These are phyloP conservation scores for Alloscopus bannaensis DNA, from an alignment of 2,888 invertebrate species.

Conservation along the genomic window DNA sequence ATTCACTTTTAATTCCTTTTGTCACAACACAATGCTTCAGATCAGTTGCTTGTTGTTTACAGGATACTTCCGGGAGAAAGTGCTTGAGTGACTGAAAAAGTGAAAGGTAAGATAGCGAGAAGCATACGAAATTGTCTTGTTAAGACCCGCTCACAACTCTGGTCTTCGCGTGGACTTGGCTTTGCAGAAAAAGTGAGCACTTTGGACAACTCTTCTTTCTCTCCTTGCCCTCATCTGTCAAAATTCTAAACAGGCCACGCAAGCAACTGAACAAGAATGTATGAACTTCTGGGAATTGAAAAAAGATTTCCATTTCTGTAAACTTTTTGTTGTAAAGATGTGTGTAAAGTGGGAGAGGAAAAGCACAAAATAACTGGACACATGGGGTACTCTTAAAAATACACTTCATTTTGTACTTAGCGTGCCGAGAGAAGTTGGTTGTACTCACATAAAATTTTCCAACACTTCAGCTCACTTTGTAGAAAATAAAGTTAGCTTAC, in stretches of 20 bases:
- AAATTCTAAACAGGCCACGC: conserved; percentile 26
- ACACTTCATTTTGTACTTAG: background rate
- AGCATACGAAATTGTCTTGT: conserved; percentile 26
- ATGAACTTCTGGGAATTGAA: background rate
- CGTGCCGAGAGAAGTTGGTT: background rate
- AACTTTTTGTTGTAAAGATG: conserved; percentile 6
- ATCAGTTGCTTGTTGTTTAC: background rate
- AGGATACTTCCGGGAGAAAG: background rate
- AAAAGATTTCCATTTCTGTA: background rate
- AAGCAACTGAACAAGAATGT: conserved; percentile 7
- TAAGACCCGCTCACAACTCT: background rate
- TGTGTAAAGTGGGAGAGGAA: conserved; percentile 21
- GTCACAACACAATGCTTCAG: too few relatives aligned
- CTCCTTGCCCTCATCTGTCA: conserved; percentile 46
- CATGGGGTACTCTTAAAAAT: background rate
- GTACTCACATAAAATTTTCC: background rate
- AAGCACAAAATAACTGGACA: too few relatives aligned
- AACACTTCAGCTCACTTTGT: background rate
- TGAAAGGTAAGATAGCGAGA: conserved; percentile 22
- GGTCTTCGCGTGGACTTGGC: too few relatives aligned
- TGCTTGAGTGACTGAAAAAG: conserved; percentile 13
- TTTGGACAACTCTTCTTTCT: conserved; percentile 27
- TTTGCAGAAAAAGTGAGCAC: too few relatives aligned
- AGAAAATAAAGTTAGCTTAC: conserved; percentile 15
- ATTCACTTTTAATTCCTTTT: too few relatives aligned